phyloP scores from a whole-genome alignment of 2,797 vertebrate species.

The Enteromius unitaeniatus region DNA sequence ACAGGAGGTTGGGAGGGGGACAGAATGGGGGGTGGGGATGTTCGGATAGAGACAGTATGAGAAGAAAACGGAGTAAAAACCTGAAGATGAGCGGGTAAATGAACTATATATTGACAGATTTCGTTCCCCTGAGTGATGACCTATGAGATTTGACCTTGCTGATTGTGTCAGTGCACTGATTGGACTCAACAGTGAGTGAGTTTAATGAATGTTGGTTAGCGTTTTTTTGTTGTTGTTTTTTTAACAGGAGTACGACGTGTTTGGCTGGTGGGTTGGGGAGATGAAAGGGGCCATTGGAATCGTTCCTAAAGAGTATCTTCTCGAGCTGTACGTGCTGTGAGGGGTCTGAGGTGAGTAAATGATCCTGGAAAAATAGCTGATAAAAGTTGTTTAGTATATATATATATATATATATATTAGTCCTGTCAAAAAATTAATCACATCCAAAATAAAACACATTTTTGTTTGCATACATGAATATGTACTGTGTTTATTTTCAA shows the following conservation, averaged over 20 bases:
- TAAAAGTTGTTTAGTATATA: neutral
- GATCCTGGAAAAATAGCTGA: neutral
- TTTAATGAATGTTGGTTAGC: conserved; percentile 23
- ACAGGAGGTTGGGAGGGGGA: conserved; percentile 2
- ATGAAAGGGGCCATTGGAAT: conserved; percentile 94
- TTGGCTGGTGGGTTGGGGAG: conserved; percentile 99
- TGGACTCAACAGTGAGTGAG: neutral
- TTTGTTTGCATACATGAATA: too few relatives aligned
- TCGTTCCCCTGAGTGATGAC: conserved; percentile 28
- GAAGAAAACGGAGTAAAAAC: conserved; percentile 16
- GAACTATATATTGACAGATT: conserved; percentile 40
- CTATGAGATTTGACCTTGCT: conserved; percentile 38
- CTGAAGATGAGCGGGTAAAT: conserved; percentile 21
- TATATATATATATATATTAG: too few relatives aligned
- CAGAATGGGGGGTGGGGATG: conserved; percentile 4
- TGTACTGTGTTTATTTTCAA: too few relatives aligned
- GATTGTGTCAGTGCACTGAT: conserved; percentile 37
- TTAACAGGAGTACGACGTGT: conserved; percentile 91
- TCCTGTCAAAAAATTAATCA: too few relatives aligned
- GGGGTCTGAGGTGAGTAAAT: conserved; percentile 81
- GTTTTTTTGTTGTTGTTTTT: conserved; percentile 65
- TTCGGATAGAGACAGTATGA: conserved; percentile 16
- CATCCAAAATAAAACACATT: too few relatives aligned
- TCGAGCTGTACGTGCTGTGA: conserved; percentile 92
- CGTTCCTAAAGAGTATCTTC: conserved; percentile 95